Evolutionary conservation across 2,888 invertebrate species (phyloP), one percentile per base, ranked within the genome.

Genomic region (Lordiphosa andalusiaca): DNA sequence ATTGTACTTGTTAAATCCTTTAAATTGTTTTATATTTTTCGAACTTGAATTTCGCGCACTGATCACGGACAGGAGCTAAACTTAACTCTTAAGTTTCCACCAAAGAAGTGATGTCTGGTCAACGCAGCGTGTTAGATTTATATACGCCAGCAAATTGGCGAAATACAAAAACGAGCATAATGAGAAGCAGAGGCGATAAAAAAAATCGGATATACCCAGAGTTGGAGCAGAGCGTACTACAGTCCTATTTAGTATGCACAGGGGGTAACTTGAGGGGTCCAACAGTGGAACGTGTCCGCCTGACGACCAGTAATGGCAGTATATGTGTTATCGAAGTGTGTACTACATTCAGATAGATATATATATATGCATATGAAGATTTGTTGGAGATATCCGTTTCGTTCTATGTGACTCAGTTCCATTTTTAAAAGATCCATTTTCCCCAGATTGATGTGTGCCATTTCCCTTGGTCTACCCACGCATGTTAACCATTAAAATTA

Each of bases 71-170:
- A 85, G 88, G 89, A 89, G 89, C 89, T 89, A 89, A 89, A 89
- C 89, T 88, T 89, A 78, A 82, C 87, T 82, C 85, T 86, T 80
- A 88, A 89, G 89, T 89, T 89, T 89, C 89, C 89, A 89, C 89
- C 89, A 86, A 87, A 86, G 87, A 87, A 89, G 85, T 89, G 89
- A 89, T 89, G 85, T 77, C 86, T 84, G 76, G 49, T 55, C 75
- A 76, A 58, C 65, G 84, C 68, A 80, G 69, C 76, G 78, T 84
- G 86, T 89, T 89, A 89, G 89, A 89, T 88, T 89, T 89, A 88
- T 89, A 89, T 89, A 89, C 86, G 78, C 81, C 80, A 69, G 9
- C 78, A 59, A 64, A 58, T 55, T 53, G 74, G 73, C 82, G 74
- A 80, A 84, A 77, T 60, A 66, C 65, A 35, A 53, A 58, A 75